Evolutionary conservation across 2,113 vertebrate species (phyloP), one percentile per base, ranked within the genome.

Genomic region (Neodontobutis hainanensis): DNA sequence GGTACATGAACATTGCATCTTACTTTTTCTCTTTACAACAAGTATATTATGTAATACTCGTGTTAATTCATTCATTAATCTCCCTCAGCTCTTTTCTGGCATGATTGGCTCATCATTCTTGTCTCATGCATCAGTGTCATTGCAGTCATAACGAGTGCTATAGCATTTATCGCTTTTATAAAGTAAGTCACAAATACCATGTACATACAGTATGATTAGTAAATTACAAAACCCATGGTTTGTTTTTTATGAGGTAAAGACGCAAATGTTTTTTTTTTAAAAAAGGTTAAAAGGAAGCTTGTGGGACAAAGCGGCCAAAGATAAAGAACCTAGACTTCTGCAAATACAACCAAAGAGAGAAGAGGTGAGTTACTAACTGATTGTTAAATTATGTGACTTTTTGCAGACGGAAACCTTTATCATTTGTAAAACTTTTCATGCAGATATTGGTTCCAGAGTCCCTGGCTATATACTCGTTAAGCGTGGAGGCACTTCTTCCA

Each of bases 111-210:
- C 1, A n/a, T 44, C 43, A 50, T 4, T 3, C 0, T 85, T 12
- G 70, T 88, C 61, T 5, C 78, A 5, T 2, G 12, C 53, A 49
- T 89, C 12, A 81, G 85, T 72, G 0, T 87, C 2, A 34, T 46
- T 70, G 72, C 89, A 42, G 32, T 88, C 61, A 1, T 83, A 44
- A 42, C 80, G 40, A 78, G 57, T 32, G n/a, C 0, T 38, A 38
- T 10, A 6, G 9, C 69, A 1, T 89, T 61, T 57, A 27, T 12
- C 49, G 77, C 55, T 47, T 75, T 16, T 62, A 36, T 72, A 52
- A 90, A 78, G 92, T 92, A 89, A 85, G 90, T 75, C 36, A 4
- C 44, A 34, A 10, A 40, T 46, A 11, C 8, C 8, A 40, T 27
- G 19, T 27, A 27, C 19, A 27, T 40, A 6, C 8, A 5, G 8